Evolutionary conservation across 1,140 invertebrate genomes (phyloP), one percentile per base, ranked within the genome.

Genomic region (Coelopa frigida): DNA sequence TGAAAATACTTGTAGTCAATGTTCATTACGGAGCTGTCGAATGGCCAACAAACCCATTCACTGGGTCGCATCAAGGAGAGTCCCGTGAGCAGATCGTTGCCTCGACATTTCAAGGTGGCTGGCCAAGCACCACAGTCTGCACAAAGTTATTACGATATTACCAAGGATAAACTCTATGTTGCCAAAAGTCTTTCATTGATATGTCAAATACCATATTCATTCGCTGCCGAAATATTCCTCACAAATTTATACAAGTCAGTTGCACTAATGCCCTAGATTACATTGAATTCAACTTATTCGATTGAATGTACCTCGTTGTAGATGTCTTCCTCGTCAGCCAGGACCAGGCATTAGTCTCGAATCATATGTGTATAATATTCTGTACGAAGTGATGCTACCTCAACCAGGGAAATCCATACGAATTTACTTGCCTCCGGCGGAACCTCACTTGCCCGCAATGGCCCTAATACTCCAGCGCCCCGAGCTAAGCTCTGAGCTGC

Each of bases 171-270:
- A 72, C 76, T 98, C 50, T 90, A 85, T 75, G 94, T 95, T 55
- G 89, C 89, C 52, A 98, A 98, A 79, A 90, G 87, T 73, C 92
- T 98, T 67, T 84, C 84, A 46, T 77, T 98, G 24, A 84, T 98
- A 48, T 89, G 87, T 65, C 89, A 90, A 67, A 78, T 90, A 51
- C 88, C 94, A 24, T 92, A 91, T 74, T 85, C 97, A 24, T 79
- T 84, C 60, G 85, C 89, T 46, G 82, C 87, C 37, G 80, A 84
- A 62, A 79, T 82, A 60, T 91, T 96, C 74, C 80, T 96, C 56
- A 79, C 81, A 58, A 88, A 88, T 76, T 75, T 94, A 49, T 89
- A 91, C 69, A 85, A 83, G 84, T 89, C 69, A 74, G 74, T 66
- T 18, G 24, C 15, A 20, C 14, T 26, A 36, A 46, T 29, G 18